Evolutionary conservation across 2,113 vertebrate species (phyloP), one percentile per base, ranked within the genome.

Genomic region (Beaufortia kweichowensis): DNA sequence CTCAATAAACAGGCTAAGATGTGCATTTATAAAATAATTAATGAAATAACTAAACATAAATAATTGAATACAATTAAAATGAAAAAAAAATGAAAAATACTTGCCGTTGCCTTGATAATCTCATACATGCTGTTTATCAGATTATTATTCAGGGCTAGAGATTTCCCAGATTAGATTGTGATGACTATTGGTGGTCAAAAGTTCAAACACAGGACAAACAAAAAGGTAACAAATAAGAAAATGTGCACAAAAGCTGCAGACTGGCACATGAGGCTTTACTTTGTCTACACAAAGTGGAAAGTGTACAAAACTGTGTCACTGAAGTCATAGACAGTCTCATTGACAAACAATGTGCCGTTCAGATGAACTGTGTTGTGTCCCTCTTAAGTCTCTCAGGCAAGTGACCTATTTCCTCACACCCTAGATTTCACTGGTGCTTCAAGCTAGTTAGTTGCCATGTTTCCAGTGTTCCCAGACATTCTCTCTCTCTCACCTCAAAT

Each of bases 371-470:
- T 39, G 55, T n/a, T 69, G 0, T 53, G n/a, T 21, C 4, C 35
- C 50, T 33, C 55, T 29, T 74, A 50, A 69, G 9, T 53, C 67
- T 64, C 35, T 21, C 69, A 81, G 61, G 46, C 73, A 43, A 72
- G 26, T 70, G 64, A 72, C 67, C 81, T n/a, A 24, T 61, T 79
- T 67, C 43, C 46, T 76, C 56, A 68, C 66, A 69, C 48, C 39
- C 46, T 43, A 62, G 53, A 26, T 57, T 53, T 71, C 6, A 14
- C 21, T 57, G 6, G 19, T 23, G 12, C 7, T 4, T 41, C 31
- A 11, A 57, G 14, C 50, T 14, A 17, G 43, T 15, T 6, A n/a
- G 7, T 73, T 73, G 55, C 69, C 35, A 73, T 73, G 35, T 43
- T 43, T 73, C 19, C 56, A 60, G 2, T 14, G 70, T 73, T 61